Evolutionary conservation across 2,113 vertebrate species (phyloP).

Genomic region (human (Homo sapiens)): DNA sequence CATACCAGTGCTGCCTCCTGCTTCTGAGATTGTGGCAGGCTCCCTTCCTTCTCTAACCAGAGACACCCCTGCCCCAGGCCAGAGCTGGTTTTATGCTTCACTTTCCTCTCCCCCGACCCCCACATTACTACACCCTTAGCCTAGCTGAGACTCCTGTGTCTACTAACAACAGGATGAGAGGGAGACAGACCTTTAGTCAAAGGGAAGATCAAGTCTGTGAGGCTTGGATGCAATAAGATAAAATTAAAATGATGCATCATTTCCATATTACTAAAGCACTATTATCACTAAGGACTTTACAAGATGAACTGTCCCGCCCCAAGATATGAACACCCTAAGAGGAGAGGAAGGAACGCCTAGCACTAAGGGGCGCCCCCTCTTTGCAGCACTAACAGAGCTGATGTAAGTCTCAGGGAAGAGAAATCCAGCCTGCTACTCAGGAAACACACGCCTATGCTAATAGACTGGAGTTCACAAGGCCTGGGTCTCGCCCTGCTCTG

Average conservation of each 20-base stretch:
- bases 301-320: neutral
- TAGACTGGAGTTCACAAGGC: neutral
- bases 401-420: neutral
- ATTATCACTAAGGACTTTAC: neutral
- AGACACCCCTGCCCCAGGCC: rapidly evolving
- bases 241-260: neutral
- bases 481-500: neutral
- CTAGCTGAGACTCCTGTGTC: neutral
- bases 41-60: neutral
- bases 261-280: slow-evolving; percentile 16
- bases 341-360: neutral
- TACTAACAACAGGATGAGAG: neutral
- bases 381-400: neutral
- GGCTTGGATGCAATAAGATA: neutral
- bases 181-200: neutral
- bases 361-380: neutral
- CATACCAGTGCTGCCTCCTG: neutral
- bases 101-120: neutral
- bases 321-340: neutral
- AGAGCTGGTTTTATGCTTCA: neutral
- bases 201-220: neutral
- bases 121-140: neutral
- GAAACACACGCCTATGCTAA: neutral
- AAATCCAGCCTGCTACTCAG: neutral
- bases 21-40: neutral